Evolutionary conservation across 2,797 vertebrate species (phyloP).

Genomic region (Scarus forsteni): DNA sequence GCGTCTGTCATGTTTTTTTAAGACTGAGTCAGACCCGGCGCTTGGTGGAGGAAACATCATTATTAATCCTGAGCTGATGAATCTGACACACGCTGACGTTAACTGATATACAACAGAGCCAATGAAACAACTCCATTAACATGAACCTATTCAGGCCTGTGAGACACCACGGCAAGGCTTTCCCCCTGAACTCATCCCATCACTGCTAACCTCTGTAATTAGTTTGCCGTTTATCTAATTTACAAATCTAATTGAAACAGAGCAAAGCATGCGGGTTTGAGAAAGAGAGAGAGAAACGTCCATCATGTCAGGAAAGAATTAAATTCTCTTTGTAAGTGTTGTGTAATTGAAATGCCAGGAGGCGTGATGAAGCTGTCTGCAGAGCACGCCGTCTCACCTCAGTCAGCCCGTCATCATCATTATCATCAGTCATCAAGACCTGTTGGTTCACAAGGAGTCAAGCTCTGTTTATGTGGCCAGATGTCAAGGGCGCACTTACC

Average conservation of each 20-base stretch:
- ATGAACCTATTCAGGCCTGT: slow-evolving; percentile 52
- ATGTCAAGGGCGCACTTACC: no score
- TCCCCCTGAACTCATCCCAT: slow-evolving; percentile 44
- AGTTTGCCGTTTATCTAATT: slow-evolving; percentile 76
- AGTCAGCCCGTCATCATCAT: slow-evolving; percentile 23
- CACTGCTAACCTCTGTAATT: slow-evolving; percentile 65
- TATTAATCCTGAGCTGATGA: slow-evolving; percentile 18
- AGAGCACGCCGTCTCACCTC: slow-evolving; percentile 29
- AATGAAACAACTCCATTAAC: slow-evolving; percentile 40
- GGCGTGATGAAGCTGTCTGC: slow-evolving; percentile 63
- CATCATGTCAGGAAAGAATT: slow-evolving; percentile 60
- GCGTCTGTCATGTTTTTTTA: slow-evolving; percentile 2
- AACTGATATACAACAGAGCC: slow-evolving; percentile 41
- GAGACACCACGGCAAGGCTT: slow-evolving; percentile 24
- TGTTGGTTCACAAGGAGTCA: slow-evolving; percentile 15
- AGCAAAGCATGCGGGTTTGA: slow-evolving; percentile 40
- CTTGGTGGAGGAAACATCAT: slow-evolving; percentile 5
- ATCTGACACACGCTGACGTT: slow-evolving; percentile 30
- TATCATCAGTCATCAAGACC: slow-evolving; percentile 23
- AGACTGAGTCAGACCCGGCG: background rate
- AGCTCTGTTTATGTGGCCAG: no score
- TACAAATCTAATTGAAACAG: slow-evolving; percentile 69
- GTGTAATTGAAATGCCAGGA: slow-evolving; percentile 75
- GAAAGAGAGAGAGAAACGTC: slow-evolving; percentile 27
- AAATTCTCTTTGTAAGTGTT: slow-evolving; percentile 64